Evolutionary conservation across 1,140 invertebrate genomes (phyloP).

Genomic region (Micrasema minimum): DNA sequence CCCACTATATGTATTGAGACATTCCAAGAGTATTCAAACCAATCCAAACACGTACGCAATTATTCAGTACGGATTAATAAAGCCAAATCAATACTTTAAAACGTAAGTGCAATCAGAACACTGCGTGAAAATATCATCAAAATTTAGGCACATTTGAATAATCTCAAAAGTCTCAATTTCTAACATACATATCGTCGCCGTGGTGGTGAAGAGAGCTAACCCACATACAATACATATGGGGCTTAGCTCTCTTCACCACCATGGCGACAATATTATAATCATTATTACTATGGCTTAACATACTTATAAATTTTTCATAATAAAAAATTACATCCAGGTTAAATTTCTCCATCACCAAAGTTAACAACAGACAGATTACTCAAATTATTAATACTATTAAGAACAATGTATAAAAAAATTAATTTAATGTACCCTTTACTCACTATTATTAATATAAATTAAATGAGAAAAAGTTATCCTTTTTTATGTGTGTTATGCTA

Average conservation of each 20-base stretch:
- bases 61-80: conserved; percentile 24
- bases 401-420: too few relatives aligned
- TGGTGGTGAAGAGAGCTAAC: too few relatives aligned
- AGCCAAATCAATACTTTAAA: conserved; percentile 31
- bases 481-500: too few relatives aligned
- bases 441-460: too few relatives aligned
- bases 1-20: too few relatives aligned
- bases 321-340: not conserved
- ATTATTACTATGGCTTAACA: conserved; percentile 1
- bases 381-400: too few relatives aligned
- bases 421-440: too few relatives aligned
- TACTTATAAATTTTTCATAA: conserved; percentile 27
- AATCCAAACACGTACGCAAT: conserved; percentile 22
- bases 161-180: conserved; percentile 30
- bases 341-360: not conserved
- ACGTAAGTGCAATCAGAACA: conserved; percentile 2
- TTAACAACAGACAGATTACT: too few relatives aligned
- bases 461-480: too few relatives aligned
- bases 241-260: too few relatives aligned
- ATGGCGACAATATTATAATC: conserved; percentile 14
- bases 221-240: too few relatives aligned
- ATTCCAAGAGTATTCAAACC: conserved; percentile 37
- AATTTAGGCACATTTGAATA: conserved; percentile 10
- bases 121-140: not conserved
- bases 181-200: conserved; percentile 1